These are phyloP conservation scores for Ondatra zibethicus DNA, from an alignment of 2,113 vertebrate species.

Conservation along the genomic window DNA sequence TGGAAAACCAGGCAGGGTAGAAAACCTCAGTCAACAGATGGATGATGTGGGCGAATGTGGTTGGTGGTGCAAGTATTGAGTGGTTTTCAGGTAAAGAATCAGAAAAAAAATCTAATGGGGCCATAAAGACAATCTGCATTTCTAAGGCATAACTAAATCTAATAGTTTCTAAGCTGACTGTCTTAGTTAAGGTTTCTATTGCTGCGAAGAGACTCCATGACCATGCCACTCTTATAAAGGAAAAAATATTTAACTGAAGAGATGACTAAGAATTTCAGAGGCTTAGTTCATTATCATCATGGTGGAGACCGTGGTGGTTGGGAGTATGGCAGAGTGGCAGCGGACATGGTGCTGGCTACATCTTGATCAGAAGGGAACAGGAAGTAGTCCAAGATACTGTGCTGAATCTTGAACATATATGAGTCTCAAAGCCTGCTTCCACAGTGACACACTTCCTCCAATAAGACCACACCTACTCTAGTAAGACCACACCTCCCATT, in stretches of 20 bases:
- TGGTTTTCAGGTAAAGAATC: neutral
- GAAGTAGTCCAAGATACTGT: neutral
- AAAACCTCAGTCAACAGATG: neutral
- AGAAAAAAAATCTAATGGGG: conserved; percentile 16
- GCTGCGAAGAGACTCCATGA: neutral
- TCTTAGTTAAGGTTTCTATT: neutral
- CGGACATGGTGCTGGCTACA: neutral
- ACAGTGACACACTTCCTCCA: neutral
- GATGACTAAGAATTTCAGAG: neutral
- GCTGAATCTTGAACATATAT: neutral
- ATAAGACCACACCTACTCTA: neutral
- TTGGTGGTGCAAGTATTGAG: neutral
- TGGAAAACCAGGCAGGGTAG: too few relatives aligned
- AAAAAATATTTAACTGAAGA: neutral
- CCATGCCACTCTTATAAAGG: neutral
- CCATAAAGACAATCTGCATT: conserved; percentile 39
- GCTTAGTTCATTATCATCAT: neutral
- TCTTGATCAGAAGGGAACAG: neutral
- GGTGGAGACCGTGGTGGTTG: neutral
- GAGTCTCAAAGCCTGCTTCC: neutral
- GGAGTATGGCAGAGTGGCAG: neutral
- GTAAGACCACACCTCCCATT: neutral
- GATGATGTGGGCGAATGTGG: neutral
- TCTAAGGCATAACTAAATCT: conserved; percentile 28
- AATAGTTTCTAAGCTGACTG: neutral